Percentiles rank a stretch among this genome's conserved stretches.
These are phyloP conservation scores for Ophion slaviceki DNA, from an alignment of 2,888 invertebrate genomes.

Conservation along the genomic window DNA sequence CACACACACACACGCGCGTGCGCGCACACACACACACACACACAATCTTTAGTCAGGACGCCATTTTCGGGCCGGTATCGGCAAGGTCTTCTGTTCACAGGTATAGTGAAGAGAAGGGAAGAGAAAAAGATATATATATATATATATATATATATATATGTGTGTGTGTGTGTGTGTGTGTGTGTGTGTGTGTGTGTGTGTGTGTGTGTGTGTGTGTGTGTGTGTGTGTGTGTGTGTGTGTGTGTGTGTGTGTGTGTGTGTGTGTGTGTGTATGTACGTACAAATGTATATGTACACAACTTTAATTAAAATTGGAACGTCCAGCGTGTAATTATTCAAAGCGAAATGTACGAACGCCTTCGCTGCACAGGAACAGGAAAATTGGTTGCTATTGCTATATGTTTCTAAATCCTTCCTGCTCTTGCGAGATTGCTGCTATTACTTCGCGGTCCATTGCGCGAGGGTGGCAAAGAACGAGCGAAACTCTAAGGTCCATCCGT, in stretches of 20 bases:
- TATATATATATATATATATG: too few relatives aligned
- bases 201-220: too few relatives aligned
- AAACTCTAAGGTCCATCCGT: slow-evolving; percentile 8
- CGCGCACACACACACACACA: too few relatives aligned
- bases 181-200: too few relatives aligned
- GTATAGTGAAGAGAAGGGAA: background rate
- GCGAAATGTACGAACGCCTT: slow-evolving; percentile 10
- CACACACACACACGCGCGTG: too few relatives aligned
- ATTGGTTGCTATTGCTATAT: slow-evolving; percentile 52
- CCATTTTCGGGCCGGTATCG: too few relatives aligned
- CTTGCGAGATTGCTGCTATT: slow-evolving; percentile 56
- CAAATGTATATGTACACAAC: background rate
- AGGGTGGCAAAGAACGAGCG: slow-evolving; percentile 26
- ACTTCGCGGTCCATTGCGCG: slow-evolving; percentile 50
- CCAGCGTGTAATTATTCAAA: slow-evolving; percentile 51
- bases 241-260: too few relatives aligned
- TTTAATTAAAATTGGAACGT: slow-evolving; percentile 60
- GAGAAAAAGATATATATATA: background rate
- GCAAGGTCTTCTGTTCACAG: too few relatives aligned
- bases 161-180: too few relatives aligned
- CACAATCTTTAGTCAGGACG: too few relatives aligned
- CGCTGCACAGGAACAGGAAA: slow-evolving; percentile 28
- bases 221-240: too few relatives aligned
- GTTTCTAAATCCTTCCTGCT: slow-evolving; percentile 44
- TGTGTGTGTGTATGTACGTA: background rate